Conservation (phyloP, 2,113 vertebrate species). For the Mastomys natalensis region DNA sequence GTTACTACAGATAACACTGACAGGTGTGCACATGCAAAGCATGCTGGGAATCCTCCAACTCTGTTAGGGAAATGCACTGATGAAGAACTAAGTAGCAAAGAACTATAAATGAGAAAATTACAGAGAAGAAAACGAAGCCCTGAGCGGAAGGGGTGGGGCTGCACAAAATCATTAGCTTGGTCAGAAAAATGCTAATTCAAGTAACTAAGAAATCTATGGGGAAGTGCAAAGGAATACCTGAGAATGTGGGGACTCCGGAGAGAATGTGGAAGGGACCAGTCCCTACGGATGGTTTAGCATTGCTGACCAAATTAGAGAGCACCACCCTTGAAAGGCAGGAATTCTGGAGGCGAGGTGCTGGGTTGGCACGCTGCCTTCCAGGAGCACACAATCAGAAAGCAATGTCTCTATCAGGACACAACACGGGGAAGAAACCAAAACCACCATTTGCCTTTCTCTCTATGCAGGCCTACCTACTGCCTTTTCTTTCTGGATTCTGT, state of each 20-base stretch:
- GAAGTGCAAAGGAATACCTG: background rate
- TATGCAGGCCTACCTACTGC: rapidly evolving
- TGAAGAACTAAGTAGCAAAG: background rate
- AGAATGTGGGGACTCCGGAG: background rate
- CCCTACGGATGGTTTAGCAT: background rate
- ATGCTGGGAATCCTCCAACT: background rate
- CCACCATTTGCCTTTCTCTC: background rate
- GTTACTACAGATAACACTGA: background rate
- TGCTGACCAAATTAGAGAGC: background rate
- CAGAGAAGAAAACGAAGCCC: background rate
- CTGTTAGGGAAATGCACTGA: background rate
- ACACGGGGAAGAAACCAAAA: background rate
- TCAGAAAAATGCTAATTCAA: background rate
- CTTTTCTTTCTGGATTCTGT: background rate
- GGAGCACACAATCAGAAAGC: background rate
- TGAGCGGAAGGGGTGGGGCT: background rate
- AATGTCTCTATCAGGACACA: no score
- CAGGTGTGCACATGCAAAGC: no score
- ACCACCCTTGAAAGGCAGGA: background rate
- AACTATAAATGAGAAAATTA: background rate
- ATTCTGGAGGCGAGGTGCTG: background rate
- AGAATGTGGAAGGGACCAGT: background rate
- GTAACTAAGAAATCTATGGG: background rate
- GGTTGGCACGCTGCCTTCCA: background rate
- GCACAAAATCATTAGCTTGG: background rate